Conservation (phyloP, 2,797 vertebrate species). For the Hypotaenidia okinawae region DNA sequence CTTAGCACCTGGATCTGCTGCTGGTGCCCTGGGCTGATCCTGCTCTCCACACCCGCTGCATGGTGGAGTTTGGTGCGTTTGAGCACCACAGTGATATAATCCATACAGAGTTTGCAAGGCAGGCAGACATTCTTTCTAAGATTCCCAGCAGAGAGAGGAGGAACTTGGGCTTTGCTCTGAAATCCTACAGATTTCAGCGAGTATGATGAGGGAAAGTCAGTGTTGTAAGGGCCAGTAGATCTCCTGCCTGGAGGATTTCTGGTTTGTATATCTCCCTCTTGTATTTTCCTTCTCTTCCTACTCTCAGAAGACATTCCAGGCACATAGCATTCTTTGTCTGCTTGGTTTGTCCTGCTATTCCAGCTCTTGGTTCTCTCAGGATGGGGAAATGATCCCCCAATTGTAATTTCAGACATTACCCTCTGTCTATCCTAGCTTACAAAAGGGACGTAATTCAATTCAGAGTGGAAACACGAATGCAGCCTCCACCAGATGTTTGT, state of each 20-base stretch:
- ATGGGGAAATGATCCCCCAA: slow-evolving; percentile 1
- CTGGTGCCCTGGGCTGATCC: background rate
- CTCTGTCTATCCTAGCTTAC: slow-evolving; percentile 19
- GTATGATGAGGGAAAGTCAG: background rate
- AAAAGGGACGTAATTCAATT: slow-evolving; percentile 52
- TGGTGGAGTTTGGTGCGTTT: background rate
- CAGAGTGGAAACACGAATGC: slow-evolving; percentile 59
- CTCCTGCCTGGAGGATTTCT: background rate
- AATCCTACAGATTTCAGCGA: background rate
- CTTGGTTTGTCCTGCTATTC: background rate
- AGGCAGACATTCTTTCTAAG: background rate
- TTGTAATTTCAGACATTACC: slow-evolving; percentile 47
- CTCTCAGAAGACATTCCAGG: slow-evolving; percentile 6
- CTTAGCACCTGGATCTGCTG: background rate
- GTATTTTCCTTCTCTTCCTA: background rate
- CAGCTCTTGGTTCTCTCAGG: background rate
- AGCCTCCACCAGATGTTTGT: slow-evolving; percentile 56
- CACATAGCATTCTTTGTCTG: background rate
- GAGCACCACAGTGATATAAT: background rate
- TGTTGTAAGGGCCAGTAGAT: background rate
- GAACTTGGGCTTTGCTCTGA: background rate
- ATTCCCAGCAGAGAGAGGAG: background rate
- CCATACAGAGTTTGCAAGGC: background rate
- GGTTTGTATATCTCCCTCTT: background rate
- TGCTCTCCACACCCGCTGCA: background rate